Conservation (phyloP, 2,888 invertebrate genomes). For the Aethes cnicana region DNA sequence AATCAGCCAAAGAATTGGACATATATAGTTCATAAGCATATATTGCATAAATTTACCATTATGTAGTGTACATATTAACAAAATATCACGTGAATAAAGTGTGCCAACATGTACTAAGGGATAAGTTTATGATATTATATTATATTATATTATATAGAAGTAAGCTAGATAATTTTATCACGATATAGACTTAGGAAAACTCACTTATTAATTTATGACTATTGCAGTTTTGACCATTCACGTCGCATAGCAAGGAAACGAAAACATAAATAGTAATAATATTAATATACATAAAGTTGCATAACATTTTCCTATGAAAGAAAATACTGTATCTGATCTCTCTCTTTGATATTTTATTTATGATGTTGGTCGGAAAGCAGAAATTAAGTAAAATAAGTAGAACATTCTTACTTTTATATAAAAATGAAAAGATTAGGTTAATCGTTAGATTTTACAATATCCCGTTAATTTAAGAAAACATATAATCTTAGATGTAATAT, state of each 20-base stretch:
- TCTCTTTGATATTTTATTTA: constrained; percentile 11
- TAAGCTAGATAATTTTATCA: too few relatives aligned
- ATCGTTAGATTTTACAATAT: constrained; percentile 1
- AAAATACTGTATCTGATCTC: constrained; percentile 20
- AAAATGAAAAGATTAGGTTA: constrained; percentile 6
- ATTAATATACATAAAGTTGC: background rate
- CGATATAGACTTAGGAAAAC: too few relatives aligned
- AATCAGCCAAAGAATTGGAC: constrained; percentile 12
- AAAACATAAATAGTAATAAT: background rate
- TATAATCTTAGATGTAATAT: constrained; percentile 21
- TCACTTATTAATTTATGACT: too few relatives aligned
- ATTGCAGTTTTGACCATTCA: too few relatives aligned
- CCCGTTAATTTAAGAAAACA: constrained; percentile 7
- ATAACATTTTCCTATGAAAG: background rate
- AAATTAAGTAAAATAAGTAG: constrained; percentile 2
- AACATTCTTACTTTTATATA: constrained; percentile 23
- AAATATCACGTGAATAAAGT: constrained; percentile 51
- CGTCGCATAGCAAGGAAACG: background rate
- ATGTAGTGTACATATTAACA: constrained; percentile 17
- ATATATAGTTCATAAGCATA: constrained; percentile 3
- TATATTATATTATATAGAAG: too few relatives aligned
- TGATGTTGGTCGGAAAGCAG: background rate
- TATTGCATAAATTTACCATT: constrained; percentile 2
- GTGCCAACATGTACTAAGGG: constrained; percentile 51
- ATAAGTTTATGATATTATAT: too few relatives aligned